Percentiles rank a stretch among this genome's conserved stretches.
These are phyloP conservation scores for Parambassis ranga DNA, from an alignment of 2,797 vertebrate genomes.

Conservation along the genomic window DNA sequence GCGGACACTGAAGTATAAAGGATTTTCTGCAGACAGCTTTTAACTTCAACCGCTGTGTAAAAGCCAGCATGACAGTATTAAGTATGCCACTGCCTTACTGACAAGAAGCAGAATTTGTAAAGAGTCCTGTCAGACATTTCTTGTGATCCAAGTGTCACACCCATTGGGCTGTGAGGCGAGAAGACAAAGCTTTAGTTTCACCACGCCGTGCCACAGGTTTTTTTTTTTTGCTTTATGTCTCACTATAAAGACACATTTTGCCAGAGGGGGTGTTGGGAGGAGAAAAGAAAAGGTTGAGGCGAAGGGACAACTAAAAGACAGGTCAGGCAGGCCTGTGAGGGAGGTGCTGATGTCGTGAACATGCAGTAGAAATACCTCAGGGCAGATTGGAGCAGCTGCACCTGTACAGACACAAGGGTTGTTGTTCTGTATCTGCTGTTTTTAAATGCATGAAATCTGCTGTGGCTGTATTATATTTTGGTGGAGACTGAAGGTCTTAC, in stretches of 20 bases:
- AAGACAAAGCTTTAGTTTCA: constrained; percentile 6
- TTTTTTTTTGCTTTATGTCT: constrained; percentile 15
- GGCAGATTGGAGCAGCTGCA: no score
- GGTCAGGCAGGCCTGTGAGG: not conserved
- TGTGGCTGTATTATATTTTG: no score
- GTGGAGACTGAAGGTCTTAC: no score
- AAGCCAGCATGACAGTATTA: not conserved
- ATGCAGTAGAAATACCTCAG: not conserved
- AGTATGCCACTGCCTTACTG: not conserved
- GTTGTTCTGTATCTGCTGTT: no score
- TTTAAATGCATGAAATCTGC: no score
- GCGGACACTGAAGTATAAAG: not conserved
- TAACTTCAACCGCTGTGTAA: not conserved
- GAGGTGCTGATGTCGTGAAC: not conserved
- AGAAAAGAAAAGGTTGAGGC: not conserved
- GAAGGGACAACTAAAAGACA: not conserved
- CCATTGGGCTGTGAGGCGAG: rapidly evolving
- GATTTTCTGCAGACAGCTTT: not conserved
- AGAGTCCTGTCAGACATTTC: constrained; percentile 9
- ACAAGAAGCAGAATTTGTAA: constrained; percentile 19
- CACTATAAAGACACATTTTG: not conserved
- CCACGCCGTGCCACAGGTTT: constrained; percentile 27
- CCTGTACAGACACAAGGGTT: no score
- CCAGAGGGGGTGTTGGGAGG: not conserved
- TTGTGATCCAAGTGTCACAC: not conserved